Percentiles rank a stretch among this genome's conserved stretches.
These are phyloP conservation scores for Biston betularia DNA, from an alignment of 2,888 invertebrate species.

Conservation along the genomic window DNA sequence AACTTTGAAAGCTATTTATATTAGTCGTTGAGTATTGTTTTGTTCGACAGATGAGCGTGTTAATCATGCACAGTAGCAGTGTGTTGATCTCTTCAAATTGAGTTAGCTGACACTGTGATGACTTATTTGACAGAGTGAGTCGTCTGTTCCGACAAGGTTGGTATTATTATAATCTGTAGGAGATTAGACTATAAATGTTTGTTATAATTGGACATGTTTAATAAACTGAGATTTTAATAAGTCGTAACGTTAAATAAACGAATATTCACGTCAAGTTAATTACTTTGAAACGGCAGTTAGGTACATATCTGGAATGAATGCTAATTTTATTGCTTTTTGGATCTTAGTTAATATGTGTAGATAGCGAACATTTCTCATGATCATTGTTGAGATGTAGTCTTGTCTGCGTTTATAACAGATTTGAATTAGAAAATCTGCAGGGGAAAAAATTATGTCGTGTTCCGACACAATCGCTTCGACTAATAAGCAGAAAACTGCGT, in stretches of 20 bases:
- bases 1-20: constrained; percentile 65
- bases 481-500: too few species aligned
- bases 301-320: constrained; percentile 10
- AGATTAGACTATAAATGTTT: constrained; percentile 64
- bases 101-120: constrained; percentile 84
- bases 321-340: constrained; percentile 14
- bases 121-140: constrained; percentile 84
- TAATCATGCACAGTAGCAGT: constrained; percentile 82
- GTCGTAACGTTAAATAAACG: constrained; percentile 31
- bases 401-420: constrained; percentile 2
- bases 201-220: constrained; percentile 52
- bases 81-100: constrained; percentile 85
- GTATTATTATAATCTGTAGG: constrained; percentile 66
- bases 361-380: constrained; percentile 10
- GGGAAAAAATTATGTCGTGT: too few species aligned
- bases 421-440: background rate
- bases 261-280: constrained; percentile 12
- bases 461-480: too few species aligned
- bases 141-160: constrained; percentile 71
- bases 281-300: constrained; percentile 3
- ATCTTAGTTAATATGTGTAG: constrained; percentile 3
- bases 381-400: constrained; percentile 13
- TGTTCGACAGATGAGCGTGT: constrained; percentile 53
- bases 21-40: constrained; percentile 61
- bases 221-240: constrained; percentile 52